phyloP scores from a whole-genome alignment of 2,797 vertebrate species.

The Avahi laniger region DNA sequence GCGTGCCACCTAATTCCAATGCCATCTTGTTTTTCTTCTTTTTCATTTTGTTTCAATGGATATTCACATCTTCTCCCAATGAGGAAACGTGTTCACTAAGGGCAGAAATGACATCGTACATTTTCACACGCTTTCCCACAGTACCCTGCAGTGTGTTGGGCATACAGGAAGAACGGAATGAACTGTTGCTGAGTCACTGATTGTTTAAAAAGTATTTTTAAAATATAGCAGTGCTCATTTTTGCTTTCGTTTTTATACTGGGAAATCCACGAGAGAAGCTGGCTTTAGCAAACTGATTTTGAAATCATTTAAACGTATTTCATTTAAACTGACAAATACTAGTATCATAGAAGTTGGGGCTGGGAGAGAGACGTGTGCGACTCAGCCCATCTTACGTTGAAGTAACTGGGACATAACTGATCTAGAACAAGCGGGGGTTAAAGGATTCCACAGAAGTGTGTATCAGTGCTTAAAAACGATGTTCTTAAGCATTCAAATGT shows the following conservation, averaged over 20 bases:
- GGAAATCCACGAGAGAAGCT: not conserved
- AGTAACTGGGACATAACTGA: not conserved
- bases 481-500: not conserved
- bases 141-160: not conserved
- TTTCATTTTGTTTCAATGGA: not conserved
- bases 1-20: not conserved
- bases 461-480: not conserved
- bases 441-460: not conserved
- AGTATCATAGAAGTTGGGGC: not conserved
- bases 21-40: not conserved
- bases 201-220: not conserved
- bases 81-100: not conserved
- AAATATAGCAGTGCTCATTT: not conserved
- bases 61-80: not conserved
- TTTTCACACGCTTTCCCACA: not conserved
- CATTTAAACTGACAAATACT: not conserved
- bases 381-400: not conserved
- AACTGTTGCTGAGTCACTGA: not conserved
- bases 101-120: not conserved
- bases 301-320: not conserved
- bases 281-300: slow-evolving; percentile 32
- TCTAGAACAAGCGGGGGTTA: not conserved
- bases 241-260: not conserved
- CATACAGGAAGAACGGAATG: not conserved
- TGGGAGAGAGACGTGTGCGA: not conserved